phyloP scores from a whole-genome alignment of 2,888 invertebrate species.

The Apoda limacodes region DNA sequence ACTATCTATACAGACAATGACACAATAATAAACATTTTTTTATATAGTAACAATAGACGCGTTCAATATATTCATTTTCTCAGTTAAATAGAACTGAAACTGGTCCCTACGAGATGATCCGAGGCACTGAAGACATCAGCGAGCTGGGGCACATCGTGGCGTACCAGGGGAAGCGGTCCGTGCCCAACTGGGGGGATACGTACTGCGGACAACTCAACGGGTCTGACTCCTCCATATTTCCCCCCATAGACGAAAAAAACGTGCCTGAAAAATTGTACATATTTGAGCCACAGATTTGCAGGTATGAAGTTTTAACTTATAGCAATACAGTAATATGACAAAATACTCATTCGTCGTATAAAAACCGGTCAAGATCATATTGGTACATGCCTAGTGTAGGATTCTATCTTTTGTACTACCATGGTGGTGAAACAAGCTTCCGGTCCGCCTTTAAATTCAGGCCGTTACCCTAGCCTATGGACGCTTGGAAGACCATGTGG shows the following conservation, averaged over 20 bases:
- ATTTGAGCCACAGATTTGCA: slow-evolving; percentile 70
- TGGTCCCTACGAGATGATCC: slow-evolving; percentile 67
- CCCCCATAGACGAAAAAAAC: slow-evolving; percentile 49
- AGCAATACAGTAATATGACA: neutral
- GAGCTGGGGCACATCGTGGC: slow-evolving; percentile 59
- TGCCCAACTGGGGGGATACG: slow-evolving; percentile 44
- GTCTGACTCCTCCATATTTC: slow-evolving; percentile 65
- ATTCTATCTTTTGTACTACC: too few species aligned
- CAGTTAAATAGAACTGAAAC: slow-evolving; percentile 64
- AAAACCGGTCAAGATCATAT: too few species aligned
- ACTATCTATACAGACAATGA: too few species aligned
- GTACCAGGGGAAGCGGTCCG: slow-evolving; percentile 41
- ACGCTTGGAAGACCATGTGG: too few species aligned
- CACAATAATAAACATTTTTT: too few species aligned
- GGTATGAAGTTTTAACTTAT: slow-evolving; percentile 33
- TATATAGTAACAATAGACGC: too few species aligned
- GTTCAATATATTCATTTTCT: too few species aligned
- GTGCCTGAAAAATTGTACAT: slow-evolving; percentile 46
- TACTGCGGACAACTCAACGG: slow-evolving; percentile 68
- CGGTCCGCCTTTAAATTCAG: too few species aligned
- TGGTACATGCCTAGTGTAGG: too few species aligned
- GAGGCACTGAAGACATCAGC: slow-evolving; percentile 58
- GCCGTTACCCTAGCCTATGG: too few species aligned
- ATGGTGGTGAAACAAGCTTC: too few species aligned
- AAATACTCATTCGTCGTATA: too few species aligned